Evolutionary conservation across 2,113 vertebrate genomes (phyloP).

Genomic region (Jacana jacana): DNA sequence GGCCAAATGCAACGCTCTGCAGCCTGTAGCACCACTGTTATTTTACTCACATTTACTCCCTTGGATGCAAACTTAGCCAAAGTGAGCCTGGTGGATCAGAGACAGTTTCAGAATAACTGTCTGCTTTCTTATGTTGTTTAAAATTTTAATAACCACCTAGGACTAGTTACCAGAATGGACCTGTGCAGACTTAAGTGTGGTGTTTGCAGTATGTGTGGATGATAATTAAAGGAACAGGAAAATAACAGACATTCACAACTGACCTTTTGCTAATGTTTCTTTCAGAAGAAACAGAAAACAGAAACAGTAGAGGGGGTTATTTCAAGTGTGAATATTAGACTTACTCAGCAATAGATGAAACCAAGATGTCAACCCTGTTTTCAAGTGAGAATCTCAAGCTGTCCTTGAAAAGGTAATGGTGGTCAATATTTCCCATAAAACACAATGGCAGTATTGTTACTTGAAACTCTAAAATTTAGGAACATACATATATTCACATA

Average conservation of each 20-base stretch:
- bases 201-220: background rate
- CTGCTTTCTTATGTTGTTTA: background rate
- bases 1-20: background rate
- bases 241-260: background rate
- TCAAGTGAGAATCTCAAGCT: background rate
- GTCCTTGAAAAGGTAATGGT: background rate
- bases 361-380: background rate
- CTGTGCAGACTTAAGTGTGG: background rate
- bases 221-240: background rate
- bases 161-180: background rate
- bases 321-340: background rate
- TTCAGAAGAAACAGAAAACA: background rate
- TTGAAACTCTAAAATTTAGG: background rate
- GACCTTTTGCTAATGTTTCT: background rate
- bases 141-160: background rate
- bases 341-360: background rate
- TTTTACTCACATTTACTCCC: background rate
- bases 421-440: background rate
- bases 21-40: background rate
- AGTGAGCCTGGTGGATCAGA: background rate
- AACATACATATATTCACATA: background rate
- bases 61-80: background rate
- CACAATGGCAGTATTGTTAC: background rate
- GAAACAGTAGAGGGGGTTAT: background rate
- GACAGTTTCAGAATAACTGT: background rate